Percentiles rank a stretch among this genome's conserved stretches.
Conservation (phyloP, 2,113 vertebrate genomes). For the Nannobrachium achirus region DNA sequence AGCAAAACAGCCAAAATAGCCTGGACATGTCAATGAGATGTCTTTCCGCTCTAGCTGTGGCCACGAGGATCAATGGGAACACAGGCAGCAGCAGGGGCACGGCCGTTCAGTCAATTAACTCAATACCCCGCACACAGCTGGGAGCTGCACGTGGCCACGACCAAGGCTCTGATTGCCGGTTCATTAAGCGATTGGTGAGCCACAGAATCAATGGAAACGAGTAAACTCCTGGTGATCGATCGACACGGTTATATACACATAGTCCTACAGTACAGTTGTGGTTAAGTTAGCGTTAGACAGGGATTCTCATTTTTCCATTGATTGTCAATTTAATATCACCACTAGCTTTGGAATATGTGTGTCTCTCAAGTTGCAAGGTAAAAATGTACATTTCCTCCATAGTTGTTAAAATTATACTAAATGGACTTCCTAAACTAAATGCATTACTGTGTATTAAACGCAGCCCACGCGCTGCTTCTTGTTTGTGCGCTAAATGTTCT, state of each 20-base stretch:
- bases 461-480: no score
- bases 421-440: no score
- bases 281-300: no score
- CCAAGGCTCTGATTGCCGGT: slow-evolving; percentile 37
- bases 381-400: no score
- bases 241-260: slow-evolving; percentile 12
- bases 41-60: slow-evolving; percentile 55
- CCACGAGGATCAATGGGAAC: slow-evolving; percentile 58
- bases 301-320: no score
- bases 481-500: no score
- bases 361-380: no score
- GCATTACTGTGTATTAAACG: no score
- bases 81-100: slow-evolving; percentile 39
- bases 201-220: slow-evolving; percentile 58
- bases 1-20: slow-evolving; percentile 34
- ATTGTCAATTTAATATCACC: no score
- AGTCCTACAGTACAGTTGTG: no score
- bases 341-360: no score
- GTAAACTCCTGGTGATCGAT: slow-evolving; percentile 51
- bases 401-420: no score
- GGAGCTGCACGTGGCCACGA: slow-evolving; percentile 40
- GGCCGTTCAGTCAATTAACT: slow-evolving; percentile 48
- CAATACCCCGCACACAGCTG: slow-evolving; percentile 43
- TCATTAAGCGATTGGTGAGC: slow-evolving; percentile 55
- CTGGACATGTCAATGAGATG: slow-evolving; percentile 60